These are phyloP conservation scores for Corythornis vintsioides DNA, from an alignment of 2,113 vertebrate genomes.

Conservation along the genomic window DNA sequence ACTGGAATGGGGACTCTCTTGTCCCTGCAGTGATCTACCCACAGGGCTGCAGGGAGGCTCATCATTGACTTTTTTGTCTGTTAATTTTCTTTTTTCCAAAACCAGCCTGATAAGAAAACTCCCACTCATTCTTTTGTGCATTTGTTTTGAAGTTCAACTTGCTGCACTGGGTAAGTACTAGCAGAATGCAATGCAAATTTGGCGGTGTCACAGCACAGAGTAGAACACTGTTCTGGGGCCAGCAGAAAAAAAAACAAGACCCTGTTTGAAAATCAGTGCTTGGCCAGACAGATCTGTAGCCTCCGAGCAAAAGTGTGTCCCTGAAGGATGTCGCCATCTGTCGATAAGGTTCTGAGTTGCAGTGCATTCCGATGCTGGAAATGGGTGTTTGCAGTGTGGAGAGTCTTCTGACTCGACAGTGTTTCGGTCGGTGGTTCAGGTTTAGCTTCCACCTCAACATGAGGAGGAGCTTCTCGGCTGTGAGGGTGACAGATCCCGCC, in stretches of 20 bases:
- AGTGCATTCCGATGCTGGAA: neutral
- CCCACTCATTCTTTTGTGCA: neutral
- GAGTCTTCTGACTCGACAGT: neutral
- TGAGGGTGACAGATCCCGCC: too few relatives aligned
- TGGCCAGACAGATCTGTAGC: fast-evolving
- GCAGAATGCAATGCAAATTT: neutral
- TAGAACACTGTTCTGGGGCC: neutral
- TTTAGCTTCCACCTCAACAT: too few relatives aligned
- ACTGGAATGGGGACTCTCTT: neutral
- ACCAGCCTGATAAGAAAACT: neutral
- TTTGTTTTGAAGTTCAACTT: neutral
- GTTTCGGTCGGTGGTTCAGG: too few relatives aligned
- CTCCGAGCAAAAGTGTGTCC: neutral
- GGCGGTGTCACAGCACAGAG: neutral
- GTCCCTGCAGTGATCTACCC: too few relatives aligned
- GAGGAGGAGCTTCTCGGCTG: too few relatives aligned
- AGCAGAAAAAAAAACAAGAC: neutral
- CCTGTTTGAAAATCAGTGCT: neutral
- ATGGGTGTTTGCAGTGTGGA: neutral
- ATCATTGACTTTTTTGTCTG: neutral
- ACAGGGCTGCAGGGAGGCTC: neutral
- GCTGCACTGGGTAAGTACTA: neutral
- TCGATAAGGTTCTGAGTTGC: neutral
- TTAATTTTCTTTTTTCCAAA: neutral
- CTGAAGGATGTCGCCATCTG: too few relatives aligned